Evolutionary conservation across 2,888 invertebrate genomes (phyloP), one percentile per base, ranked within the genome.

Genomic region (Ophioninae sp.): DNA sequence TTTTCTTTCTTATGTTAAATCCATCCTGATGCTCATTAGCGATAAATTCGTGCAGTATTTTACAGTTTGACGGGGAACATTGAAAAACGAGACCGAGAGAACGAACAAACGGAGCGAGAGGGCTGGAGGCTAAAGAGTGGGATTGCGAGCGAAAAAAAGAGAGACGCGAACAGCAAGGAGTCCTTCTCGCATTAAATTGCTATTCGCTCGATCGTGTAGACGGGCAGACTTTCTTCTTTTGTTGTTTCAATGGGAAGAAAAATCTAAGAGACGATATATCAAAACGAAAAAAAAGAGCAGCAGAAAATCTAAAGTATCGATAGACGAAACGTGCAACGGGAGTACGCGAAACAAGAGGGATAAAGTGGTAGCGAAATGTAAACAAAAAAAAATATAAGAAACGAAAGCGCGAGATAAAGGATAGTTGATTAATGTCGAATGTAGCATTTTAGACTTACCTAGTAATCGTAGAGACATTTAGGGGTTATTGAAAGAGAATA

Each of bases 341-440:
- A 17, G 30, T 17, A 41, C 44, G 44, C 50, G 17, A 50, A 62
- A 62, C 62, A 41, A 57, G 8, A 68, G 62, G 67, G 62, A 39
- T 39, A 39, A 75, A 65, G 59, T 73, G 69, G 41, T 3, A 21
- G 76, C 20, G 6, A 56, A 57, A 20, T 13, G 17, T 7, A 69
- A 39, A 70, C 74, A 74, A 80, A 41, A 10, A 72, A 21, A 61
- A 74, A 39, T 1, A 69, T 20, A 81, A 81, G 23, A 59, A 69
- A 41, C 21, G 59, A 64, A 79, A 21, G 78, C 59, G 59, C 10
- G 57, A 57, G 50, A 67, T 41, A 44, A 77, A 79, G 70, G 75
- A 62, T 82, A 81, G 85, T 62, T 67, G 83, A 86, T 84, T 83
- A 72, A 80, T 83, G 83, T 86, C 68, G 77, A 50, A 85, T 44